Evolutionary conservation across 2,888 invertebrate species (phyloP).

Genomic region (Lycia hirtaria): DNA sequence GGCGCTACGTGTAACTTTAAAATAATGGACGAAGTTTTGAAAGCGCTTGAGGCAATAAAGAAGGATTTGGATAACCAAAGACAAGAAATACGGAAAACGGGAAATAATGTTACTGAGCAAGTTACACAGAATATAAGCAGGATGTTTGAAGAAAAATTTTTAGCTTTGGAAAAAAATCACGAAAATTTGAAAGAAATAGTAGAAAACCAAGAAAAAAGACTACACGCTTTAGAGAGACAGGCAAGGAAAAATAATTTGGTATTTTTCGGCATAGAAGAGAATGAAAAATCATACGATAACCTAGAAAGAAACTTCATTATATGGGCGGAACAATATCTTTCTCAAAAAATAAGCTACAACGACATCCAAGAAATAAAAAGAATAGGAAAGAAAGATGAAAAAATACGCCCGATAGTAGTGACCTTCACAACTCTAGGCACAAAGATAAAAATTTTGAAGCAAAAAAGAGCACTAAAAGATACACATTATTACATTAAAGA

Average conservation of each 20-base stretch:
- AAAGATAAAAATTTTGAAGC: constrained; percentile 15
- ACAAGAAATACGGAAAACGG: neutral
- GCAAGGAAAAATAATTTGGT: constrained; percentile 15
- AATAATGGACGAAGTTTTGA: too few species aligned
- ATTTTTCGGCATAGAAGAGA: constrained; percentile 16
- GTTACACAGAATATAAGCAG: constrained; percentile 28
- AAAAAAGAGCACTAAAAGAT: constrained; percentile 15
- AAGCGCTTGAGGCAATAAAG: too few species aligned
- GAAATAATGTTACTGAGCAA: constrained; percentile 13
- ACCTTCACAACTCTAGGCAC: constrained; percentile 17
- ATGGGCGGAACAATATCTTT: constrained; percentile 6
- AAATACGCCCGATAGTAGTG: constrained; percentile 9
- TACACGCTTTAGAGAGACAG: constrained; percentile 13
- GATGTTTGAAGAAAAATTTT: constrained; percentile 12
- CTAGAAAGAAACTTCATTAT: constrained; percentile 7
- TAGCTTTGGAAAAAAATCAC: constrained; percentile 5
- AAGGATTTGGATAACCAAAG: constrained; percentile 3
- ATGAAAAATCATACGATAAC: constrained; percentile 2
- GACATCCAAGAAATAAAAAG: constrained; percentile 15
- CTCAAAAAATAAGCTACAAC: neutral
- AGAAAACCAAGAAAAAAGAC: constrained; percentile 29
- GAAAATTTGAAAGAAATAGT: constrained; percentile 9
- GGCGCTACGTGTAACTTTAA: too few species aligned
- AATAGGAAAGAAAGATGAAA: constrained; percentile 14
- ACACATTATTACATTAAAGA: constrained; percentile 18